Evolutionary conservation across 2,113 vertebrate genomes (phyloP).

Genomic region (Cyphomyrus discorhynchus): DNA sequence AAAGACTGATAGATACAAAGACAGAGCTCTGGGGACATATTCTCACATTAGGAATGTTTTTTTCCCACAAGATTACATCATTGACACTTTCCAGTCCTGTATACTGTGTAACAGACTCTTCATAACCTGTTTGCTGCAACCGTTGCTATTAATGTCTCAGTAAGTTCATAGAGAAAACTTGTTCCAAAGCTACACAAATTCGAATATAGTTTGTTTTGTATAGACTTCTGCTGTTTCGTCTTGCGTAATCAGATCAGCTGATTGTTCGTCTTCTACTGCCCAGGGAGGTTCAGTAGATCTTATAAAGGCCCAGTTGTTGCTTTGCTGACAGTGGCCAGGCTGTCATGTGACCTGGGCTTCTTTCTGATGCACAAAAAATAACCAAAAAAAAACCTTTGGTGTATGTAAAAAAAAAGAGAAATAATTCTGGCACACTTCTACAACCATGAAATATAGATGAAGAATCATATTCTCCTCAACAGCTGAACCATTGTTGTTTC

Average conservation of each 20-base stretch:
- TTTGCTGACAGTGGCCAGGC: background rate
- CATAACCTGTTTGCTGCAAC: background rate
- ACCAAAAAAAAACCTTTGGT: background rate
- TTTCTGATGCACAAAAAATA: background rate
- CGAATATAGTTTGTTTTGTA: background rate
- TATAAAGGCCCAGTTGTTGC: conserved; percentile 8
- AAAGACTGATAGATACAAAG: background rate
- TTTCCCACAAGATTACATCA: background rate
- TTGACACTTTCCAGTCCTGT: background rate
- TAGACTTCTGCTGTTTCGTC: background rate
- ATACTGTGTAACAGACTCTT: background rate
- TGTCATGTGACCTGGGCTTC: conserved; percentile 1
- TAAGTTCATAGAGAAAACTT: background rate
- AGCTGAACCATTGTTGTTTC: background rate
- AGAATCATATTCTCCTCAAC: background rate
- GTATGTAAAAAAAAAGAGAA: background rate
- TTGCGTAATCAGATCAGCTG: conserved; percentile 14
- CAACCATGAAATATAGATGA: background rate
- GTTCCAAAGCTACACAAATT: background rate
- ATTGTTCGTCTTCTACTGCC: background rate
- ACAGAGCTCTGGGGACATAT: background rate
- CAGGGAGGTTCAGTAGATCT: background rate
- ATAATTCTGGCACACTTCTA: background rate
- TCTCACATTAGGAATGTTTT: background rate
- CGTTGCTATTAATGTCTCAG: background rate